phyloP scores from a whole-genome alignment of 1,140 invertebrate genomes.

The Magallana ariakensis region DNA sequence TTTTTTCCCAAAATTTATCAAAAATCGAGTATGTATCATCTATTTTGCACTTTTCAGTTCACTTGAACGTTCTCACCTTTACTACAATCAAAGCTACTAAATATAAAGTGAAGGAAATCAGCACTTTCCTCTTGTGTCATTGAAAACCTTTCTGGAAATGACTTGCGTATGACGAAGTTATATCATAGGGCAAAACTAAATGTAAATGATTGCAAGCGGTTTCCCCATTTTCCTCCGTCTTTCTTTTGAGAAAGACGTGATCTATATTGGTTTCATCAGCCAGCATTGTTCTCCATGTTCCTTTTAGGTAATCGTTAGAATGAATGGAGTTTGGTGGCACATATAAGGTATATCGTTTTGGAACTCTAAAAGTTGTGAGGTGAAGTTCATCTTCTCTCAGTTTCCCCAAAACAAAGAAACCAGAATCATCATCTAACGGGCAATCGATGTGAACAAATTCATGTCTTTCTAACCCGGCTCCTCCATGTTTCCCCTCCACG shows the following conservation, averaged over 20 bases:
- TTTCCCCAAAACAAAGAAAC: constrained; percentile 56
- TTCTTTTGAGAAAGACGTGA: constrained; percentile 53
- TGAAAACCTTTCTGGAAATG: too few species aligned
- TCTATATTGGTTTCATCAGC: constrained; percentile 58
- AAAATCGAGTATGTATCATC: too few species aligned
- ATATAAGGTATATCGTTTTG: constrained; percentile 53
- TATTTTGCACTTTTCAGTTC: too few species aligned
- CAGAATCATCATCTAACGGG: constrained; percentile 56
- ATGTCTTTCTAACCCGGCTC: constrained; percentile 56
- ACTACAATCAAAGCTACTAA: too few species aligned
- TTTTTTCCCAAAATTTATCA: too few species aligned
- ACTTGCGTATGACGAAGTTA: too few species aligned
- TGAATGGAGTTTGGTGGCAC: constrained; percentile 55
- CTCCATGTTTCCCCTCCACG: constrained; percentile 50
- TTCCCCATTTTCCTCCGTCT: neutral
- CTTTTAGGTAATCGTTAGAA: constrained; percentile 54
- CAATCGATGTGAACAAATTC: constrained; percentile 62
- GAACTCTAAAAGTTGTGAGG: constrained; percentile 51
- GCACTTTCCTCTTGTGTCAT: too few species aligned
- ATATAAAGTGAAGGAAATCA: too few species aligned
- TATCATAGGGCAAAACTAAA: neutral
- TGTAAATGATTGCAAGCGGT: neutral
- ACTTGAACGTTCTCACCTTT: too few species aligned
- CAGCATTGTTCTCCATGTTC: constrained; percentile 59
- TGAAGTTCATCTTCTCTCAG: constrained; percentile 49